phyloP scores from a whole-genome alignment of 2,113 vertebrate species.

The Aspiorhynchus laticeps region DNA sequence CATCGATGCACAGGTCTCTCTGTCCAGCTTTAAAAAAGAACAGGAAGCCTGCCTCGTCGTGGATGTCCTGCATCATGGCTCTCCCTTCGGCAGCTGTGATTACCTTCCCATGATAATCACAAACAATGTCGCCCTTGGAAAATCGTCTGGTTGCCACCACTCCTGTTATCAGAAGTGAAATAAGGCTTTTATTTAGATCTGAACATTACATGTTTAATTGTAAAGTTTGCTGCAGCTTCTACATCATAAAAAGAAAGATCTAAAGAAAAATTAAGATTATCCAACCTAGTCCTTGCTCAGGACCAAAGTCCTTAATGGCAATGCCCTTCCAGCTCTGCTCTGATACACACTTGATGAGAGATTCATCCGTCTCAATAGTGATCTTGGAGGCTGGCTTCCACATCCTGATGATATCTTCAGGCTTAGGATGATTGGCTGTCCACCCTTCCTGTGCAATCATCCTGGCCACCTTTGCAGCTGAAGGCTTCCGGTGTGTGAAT shows the following conservation, averaged over 20 bases:
- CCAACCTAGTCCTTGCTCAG: too few species aligned
- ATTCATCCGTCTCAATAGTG: not conserved
- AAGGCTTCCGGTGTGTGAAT: not conserved
- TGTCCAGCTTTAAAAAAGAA: too few species aligned
- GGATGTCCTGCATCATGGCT: too few species aligned
- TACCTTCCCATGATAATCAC: constrained; percentile 32
- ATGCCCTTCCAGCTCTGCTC: constrained; percentile 25
- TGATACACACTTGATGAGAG: not conserved
- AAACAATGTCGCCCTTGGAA: constrained; percentile 21
- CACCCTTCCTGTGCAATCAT: too few species aligned
- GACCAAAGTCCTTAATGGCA: constrained; percentile 28
- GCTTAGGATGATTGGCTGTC: not conserved
- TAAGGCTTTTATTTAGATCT: too few species aligned
- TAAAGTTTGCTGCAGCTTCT: too few species aligned
- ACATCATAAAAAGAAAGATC: too few species aligned
- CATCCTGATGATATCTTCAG: too few species aligned
- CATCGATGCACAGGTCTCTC: too few species aligned
- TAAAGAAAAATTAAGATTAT: too few species aligned
- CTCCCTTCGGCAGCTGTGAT: constrained; percentile 21
- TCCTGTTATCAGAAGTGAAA: not conserved
- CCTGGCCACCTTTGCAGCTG: not conserved
- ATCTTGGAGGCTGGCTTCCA: constrained; percentile 27
- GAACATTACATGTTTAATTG: too few species aligned
- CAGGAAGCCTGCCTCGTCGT: too few species aligned
- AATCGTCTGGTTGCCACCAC: constrained; percentile 24